Base-by-base conservation (phyloP, 2,888 invertebrate species). In the Mimachlamys varia region DNA sequence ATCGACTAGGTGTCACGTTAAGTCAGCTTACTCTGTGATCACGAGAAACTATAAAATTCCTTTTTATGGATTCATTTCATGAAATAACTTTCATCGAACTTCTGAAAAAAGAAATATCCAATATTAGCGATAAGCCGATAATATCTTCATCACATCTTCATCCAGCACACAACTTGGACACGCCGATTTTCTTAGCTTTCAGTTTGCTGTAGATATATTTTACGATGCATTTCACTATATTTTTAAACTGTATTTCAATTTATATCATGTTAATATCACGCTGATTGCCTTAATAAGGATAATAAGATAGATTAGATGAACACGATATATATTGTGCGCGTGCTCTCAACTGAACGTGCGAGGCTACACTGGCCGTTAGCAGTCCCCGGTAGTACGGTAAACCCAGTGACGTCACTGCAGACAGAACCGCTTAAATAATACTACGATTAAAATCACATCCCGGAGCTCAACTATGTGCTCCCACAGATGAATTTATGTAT, bases 401-500 rank as follows among this genome's bases (percentile, higher is more conserved):
- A 76, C 76, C 33, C 12, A 76, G 33, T 76, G 76, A 76, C 76
- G 76, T 76, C 76, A 76, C 76, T 76, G 33, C 27, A 76, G 76
- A 33, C 2, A 76, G 76, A 76, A 76, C 76, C 13, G 76, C 33
- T 76, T 76, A 76, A 76, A 76, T 76, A 76, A 76, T 76, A 76
- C 76, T 76, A 33, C 76, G 76, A 76, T 76, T 76, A 76, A 76
- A 76, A 76, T 76, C 76, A 76, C 76, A 76, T 76, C 76, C 33
- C 76, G 33, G 76, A 76, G 33, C 76, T 33, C 76, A 27, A 76
- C 33, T 76, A 33, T 76, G 33, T 76, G 76, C 76, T 76, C 76
- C 13, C 33, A 33, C 33, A 76, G 76, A 27, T n/a, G 76, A 27
- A 22, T 13, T 76, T 27, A 76, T 76, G 33, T 76, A 76, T 76